Percentiles rank a stretch among this genome's conserved stretches.
These are phyloP conservation scores for Tribolium castaneum DNA, from an alignment of 1,140 invertebrate genomes.

Conservation along the genomic window DNA sequence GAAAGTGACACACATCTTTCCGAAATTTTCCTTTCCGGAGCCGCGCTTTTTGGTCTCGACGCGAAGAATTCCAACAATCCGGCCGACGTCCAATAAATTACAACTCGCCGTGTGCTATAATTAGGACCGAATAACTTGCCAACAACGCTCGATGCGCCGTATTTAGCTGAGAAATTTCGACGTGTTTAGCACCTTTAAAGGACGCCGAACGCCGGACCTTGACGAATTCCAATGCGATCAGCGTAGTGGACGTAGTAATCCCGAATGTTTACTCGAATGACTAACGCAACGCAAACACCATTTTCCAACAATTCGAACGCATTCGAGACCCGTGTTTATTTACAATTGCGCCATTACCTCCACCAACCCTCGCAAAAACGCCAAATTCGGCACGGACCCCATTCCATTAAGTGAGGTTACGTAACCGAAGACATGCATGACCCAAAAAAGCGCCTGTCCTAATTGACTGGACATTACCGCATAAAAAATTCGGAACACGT, in stretches of 20 bases:
- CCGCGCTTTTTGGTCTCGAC: neutral
- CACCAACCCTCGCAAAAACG: neutral
- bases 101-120: slow-evolving; percentile 22
- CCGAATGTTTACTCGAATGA: neutral
- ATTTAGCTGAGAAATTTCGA: slow-evolving; percentile 32
- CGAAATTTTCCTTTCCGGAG: slow-evolving; percentile 13
- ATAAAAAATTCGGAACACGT: too few species aligned
- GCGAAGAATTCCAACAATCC: slow-evolving; percentile 23
- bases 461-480: too few species aligned
- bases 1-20: slow-evolving; percentile 19
- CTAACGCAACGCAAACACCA: slow-evolving; percentile 26
- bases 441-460: too few species aligned
- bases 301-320: neutral
- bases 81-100: slow-evolving; percentile 36
- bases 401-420: too few species aligned
- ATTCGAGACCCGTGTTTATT: neutral
- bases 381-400: too few species aligned
- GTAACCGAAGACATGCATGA: too few species aligned
- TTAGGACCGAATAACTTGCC: slow-evolving; percentile 37
- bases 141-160: slow-evolving; percentile 5
- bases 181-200: slow-evolving; percentile 33
- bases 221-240: slow-evolving; percentile 2
- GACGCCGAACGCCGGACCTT: slow-evolving; percentile 11
- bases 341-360: neutral
- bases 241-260: slow-evolving; percentile 6